Evolutionary conservation across 2,113 vertebrate species (phyloP).

Genomic region (Sinocyclocheilus rhinocerous): DNA sequence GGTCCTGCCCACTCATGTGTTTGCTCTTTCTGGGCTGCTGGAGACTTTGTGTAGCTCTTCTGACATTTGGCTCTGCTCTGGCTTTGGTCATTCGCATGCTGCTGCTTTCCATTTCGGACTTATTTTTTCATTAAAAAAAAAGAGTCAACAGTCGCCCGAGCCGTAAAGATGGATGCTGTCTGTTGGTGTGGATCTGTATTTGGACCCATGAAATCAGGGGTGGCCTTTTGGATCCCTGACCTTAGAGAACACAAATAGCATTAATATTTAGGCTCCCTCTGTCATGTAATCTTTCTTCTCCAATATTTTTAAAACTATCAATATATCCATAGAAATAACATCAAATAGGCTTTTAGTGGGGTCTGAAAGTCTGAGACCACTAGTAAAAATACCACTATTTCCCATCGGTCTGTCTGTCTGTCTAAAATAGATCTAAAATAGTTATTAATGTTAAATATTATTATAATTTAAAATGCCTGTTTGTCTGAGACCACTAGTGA

Average conservation of each 20-base stretch:
- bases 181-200: conserved; percentile 37
- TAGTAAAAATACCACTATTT: too few relatives aligned
- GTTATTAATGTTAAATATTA: too few relatives aligned
- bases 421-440: too few relatives aligned
- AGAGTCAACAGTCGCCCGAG: conserved; percentile 16
- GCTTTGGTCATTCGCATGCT: conserved; percentile 50
- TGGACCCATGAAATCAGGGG: conserved; percentile 38
- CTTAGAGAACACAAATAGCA: conserved; percentile 25
- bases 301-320: neutral
- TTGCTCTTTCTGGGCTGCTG: conserved; percentile 63
- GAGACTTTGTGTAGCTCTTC: conserved; percentile 55
- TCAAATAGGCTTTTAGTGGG: neutral
- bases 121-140: conserved; percentile 22
- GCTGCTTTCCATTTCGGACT: conserved; percentile 44
- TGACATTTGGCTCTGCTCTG: conserved; percentile 65
- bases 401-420: too few relatives aligned
- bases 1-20: conserved; percentile 72
- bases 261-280: conserved; percentile 23
- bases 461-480: too few relatives aligned
- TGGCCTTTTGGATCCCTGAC: conserved; percentile 18
- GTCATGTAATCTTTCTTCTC: too few relatives aligned
- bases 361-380: neutral
- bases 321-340: neutral
- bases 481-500: too few relatives aligned
- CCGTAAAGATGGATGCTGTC: conserved; percentile 20